These are phyloP conservation scores for Toxotes chatareus DNA, from an alignment of 2,113 vertebrate genomes.

Conservation along the genomic window DNA sequence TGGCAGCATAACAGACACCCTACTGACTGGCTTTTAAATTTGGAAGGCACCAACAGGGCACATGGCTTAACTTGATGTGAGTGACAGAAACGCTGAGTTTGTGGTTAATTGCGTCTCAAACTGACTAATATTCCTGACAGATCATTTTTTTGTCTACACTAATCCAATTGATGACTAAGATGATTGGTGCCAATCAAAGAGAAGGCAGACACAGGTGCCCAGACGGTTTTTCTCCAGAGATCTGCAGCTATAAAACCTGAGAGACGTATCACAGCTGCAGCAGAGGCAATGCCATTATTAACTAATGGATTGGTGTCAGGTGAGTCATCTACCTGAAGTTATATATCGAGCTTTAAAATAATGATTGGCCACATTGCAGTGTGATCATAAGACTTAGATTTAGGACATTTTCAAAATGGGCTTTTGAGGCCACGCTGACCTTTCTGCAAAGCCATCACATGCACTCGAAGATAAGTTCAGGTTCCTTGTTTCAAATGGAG, in stretches of 20 bases:
- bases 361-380: background rate
- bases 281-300: background rate
- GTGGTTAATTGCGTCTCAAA: slow-evolving; percentile 18
- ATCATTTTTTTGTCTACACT: slow-evolving; percentile 41
- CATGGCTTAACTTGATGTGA: slow-evolving; percentile 14
- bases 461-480: background rate
- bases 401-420: background rate
- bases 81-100: slow-evolving; percentile 16
- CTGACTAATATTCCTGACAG: slow-evolving; percentile 12
- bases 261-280: slow-evolving; percentile 10
- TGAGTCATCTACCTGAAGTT: background rate
- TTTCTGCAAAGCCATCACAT: background rate
- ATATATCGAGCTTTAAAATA: background rate
- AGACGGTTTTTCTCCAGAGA: slow-evolving; percentile 1
- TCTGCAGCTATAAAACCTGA: background rate
- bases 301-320: background rate
- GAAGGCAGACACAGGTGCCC: background rate
- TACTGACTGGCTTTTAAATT: slow-evolving; percentile 25
- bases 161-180: slow-evolving; percentile 53
- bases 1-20: slow-evolving; percentile 40
- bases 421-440: background rate
- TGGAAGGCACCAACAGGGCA: slow-evolving; percentile 20
- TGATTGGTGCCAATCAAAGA: slow-evolving; percentile 48
- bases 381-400: background rate
- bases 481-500: background rate